These are phyloP conservation scores for Lagria hirta DNA, from an alignment of 2,888 invertebrate genomes.

Conservation along the genomic window DNA sequence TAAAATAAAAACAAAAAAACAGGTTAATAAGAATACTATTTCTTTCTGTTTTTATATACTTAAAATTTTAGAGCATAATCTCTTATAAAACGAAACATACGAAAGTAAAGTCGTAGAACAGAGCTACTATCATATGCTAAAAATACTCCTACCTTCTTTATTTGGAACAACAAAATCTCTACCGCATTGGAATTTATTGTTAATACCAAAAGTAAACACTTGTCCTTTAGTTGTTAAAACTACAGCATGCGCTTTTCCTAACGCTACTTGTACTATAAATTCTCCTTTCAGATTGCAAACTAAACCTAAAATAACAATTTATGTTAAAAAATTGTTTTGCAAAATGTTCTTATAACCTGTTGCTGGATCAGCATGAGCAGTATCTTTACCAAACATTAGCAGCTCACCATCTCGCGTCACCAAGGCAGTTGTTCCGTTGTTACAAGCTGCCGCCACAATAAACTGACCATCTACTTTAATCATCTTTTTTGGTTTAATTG, in stretches of 20 bases:
- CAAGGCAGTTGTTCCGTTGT: slow-evolving; percentile 92
- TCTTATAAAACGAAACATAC: no score
- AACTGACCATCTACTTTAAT: slow-evolving; percentile 84
- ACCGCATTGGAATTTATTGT: slow-evolving; percentile 98
- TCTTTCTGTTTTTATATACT: no score
- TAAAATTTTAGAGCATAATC: no score
- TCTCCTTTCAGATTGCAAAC: slow-evolving; percentile 51
- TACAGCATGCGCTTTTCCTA: slow-evolving; percentile 97
- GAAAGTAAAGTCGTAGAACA: no score
- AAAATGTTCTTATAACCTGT: no score
- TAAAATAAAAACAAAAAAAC: no score
- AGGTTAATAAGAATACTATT: no score
- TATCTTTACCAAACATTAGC: slow-evolving; percentile 94
- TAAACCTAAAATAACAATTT: slow-evolving; percentile 37
- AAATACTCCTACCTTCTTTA: slow-evolving; percentile 58
- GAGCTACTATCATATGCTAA: not conserved
- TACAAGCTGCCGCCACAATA: slow-evolving; percentile 84
- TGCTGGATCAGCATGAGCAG: slow-evolving; percentile 74
- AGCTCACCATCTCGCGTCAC: slow-evolving; percentile 88
- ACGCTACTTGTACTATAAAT: slow-evolving; percentile 65
- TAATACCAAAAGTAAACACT: slow-evolving; percentile 94
- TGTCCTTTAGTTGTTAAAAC: slow-evolving; percentile 85
- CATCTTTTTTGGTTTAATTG: slow-evolving; percentile 90
- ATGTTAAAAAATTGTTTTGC: not conserved
- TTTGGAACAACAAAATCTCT: slow-evolving; percentile 69